Base-by-base conservation (phyloP, 2,888 invertebrate species). In the Coenonympha glycerion region DNA sequence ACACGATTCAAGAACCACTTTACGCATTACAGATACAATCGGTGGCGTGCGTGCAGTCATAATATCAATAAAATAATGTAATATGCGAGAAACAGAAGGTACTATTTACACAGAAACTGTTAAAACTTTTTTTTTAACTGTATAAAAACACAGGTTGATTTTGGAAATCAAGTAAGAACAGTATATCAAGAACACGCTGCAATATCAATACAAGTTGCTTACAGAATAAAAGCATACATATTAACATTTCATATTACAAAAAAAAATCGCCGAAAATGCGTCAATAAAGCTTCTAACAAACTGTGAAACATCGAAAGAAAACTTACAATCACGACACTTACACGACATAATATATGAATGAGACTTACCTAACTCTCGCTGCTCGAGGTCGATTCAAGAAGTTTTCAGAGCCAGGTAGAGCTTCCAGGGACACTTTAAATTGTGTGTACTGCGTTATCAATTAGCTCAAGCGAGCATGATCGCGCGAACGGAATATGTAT, bases 401-500 rank as follows among this genome's bases (percentile, higher is more conserved):
- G 65, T 57, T 61, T 40, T 54, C 55, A 52, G 57, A 62, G 61
- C 58, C 62, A 52, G 50, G 55, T 57, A 45, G 53, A 62, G 66
- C 61, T 68, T 60, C 56, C 63, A 65, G 69, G 68, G 70, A 66
- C 64, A 70, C 60, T 67, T 64, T 57, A 65, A 65, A 68, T 66
- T 71, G 69, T 70, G 73, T 71, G 68, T 68, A 68, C 66, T 73
- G 68, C 73, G 72, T 74, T 77, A 77, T 75, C 78, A 86, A 78
- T 82, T 73, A 76, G 71, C 72, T 65, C 64, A 71, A 69, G 68
- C 69, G 74, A 74, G 69, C 82, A 82, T 78, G 79, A 73, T 82
- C 79, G 73, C 84, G 81, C 73, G 75, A 73, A 69, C 71, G 60
- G 71, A 79, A 77, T 69, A 52, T 55, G 54, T 57, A 45, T 71